Conservation (phyloP, 1,140 invertebrate species). For the Propsilocerus akamusi region DNA sequence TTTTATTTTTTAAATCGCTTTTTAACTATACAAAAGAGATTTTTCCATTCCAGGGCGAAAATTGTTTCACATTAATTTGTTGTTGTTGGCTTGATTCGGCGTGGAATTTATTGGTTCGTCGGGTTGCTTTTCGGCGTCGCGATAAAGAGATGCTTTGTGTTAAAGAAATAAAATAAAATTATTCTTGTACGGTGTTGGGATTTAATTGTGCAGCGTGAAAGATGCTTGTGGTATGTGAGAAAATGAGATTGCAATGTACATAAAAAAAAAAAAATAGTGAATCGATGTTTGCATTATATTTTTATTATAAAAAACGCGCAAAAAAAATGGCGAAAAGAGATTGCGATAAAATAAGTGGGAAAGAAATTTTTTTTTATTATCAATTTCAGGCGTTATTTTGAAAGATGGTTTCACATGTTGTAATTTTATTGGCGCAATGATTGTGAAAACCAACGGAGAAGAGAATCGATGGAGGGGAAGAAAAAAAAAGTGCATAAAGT, state of each 20-base stretch:
- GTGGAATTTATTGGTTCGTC: not conserved
- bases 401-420: no score
- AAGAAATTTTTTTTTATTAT: not conserved
- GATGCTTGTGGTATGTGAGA: not conserved
- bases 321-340: not conserved
- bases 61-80: conserved; percentile 3
- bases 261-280: conserved; percentile 1
- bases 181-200: no score
- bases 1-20: not conserved
- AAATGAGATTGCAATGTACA: not conserved
- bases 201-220: no score
- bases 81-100: not conserved
- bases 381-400: not conserved
- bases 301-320: no score
- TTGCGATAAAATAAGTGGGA: not conserved
- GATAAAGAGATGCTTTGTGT: not conserved
- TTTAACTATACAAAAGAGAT: not conserved
- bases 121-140: not conserved
- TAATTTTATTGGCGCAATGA: not conserved
- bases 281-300: no score
- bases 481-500: not conserved
- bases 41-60: not conserved
- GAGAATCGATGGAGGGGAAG: not conserved
- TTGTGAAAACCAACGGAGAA: not conserved
- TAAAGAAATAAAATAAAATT: no score